Evolutionary conservation across 2,113 vertebrate genomes (phyloP).

Genomic region (Cryptomyrus ogoouensis): DNA sequence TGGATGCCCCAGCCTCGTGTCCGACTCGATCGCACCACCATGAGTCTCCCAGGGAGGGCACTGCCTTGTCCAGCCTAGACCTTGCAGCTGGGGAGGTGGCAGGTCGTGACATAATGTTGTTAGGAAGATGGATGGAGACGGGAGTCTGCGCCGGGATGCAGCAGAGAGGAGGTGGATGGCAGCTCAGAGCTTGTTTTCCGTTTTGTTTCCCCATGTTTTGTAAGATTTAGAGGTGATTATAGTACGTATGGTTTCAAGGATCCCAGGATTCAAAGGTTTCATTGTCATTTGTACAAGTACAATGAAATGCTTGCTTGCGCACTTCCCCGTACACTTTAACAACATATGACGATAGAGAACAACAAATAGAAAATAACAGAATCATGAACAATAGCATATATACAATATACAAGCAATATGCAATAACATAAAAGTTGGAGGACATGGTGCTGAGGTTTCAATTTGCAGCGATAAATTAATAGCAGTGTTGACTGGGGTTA

Average conservation of each 20-base stretch:
- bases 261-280: background rate
- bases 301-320: background rate
- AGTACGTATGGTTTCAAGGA: background rate
- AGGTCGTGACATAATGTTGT: background rate
- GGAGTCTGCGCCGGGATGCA: background rate
- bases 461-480: background rate
- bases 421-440: background rate
- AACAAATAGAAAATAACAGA: background rate
- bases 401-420: background rate
- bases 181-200: background rate
- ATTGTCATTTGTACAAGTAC: background rate
- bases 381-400: background rate
- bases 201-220: background rate
- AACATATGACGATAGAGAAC: background rate
- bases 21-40: background rate
- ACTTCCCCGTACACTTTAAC: background rate
- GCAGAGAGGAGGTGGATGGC: background rate
- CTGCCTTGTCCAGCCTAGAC: background rate
- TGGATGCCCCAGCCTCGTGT: background rate
- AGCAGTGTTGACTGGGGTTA: background rate
- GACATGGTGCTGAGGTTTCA: background rate
- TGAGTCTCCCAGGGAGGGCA: background rate
- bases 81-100: background rate
- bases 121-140: background rate
- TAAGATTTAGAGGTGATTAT: background rate